These are phyloP conservation scores for Drosophila antonietae DNA, from an alignment of 2,888 invertebrate species.

Conservation along the genomic window DNA sequence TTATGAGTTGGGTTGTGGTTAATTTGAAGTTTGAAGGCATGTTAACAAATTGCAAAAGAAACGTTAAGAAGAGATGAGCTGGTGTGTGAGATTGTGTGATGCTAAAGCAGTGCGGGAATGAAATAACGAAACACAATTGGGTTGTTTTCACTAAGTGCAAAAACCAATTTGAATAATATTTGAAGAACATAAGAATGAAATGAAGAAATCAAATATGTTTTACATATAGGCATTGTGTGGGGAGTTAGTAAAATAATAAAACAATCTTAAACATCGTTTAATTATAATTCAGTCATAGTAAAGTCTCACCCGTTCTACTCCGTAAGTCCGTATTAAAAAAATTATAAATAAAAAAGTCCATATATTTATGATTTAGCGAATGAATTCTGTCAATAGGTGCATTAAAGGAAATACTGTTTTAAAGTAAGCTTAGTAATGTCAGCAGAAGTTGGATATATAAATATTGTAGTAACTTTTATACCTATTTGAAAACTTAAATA, in stretches of 20 bases:
- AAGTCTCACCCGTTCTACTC: neutral
- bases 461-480: neutral
- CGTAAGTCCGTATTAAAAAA: neutral
- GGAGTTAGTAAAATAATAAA: neutral
- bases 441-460: neutral
- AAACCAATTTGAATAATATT: neutral
- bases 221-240: neutral
- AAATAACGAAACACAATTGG: constrained; percentile 3
- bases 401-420: neutral
- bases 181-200: neutral
- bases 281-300: neutral
- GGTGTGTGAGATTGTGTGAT: constrained; percentile 56
- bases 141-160: neutral
- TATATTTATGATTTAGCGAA: neutral
- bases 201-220: neutral
- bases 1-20: constrained; percentile 71
- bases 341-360: neutral
- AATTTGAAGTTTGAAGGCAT: constrained; percentile 80
- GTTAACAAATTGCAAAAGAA: constrained; percentile 80
- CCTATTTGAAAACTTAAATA: neutral
- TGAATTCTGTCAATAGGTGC: no score
- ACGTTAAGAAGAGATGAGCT: constrained; percentile 79
- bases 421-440: neutral
- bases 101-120: constrained; percentile 34
- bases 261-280: neutral